Base-by-base conservation (phyloP, 2,888 invertebrate species). In the Eucriotettix oculatus region DNA sequence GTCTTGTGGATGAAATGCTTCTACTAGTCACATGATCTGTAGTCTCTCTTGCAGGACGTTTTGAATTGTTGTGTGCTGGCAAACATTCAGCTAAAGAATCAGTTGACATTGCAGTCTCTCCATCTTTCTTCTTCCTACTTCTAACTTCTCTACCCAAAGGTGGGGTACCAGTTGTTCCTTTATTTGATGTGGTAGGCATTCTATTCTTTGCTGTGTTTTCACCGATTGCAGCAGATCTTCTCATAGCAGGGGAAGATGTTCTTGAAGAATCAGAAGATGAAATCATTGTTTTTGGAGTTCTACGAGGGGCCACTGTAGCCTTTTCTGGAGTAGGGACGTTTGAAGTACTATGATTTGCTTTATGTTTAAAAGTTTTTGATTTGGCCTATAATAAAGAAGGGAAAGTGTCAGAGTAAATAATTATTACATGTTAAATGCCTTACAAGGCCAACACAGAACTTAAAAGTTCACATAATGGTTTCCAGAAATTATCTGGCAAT, bases 191-290 rank as follows among this genome's bases (percentile, higher is more conserved):
- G 43, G 40, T 53, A n/a, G 53, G 43, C 1, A 60, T n/a, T 16
- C 57, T 52, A 16, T 42, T 43, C 16, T 56, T 60, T 10, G 57
- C 60, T 52, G 60, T 57, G 1, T 54, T 53, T n/a, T 58, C 57
- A 16, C 61, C 56, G 44, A 56, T 54, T 10, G 61, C 55, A 12
- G 75, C 73, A 54, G 62, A 61, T 14, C 78, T 72, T 64, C 74
- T 72, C 69, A 77, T 78, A 2, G 82, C 78, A 1, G 85, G 85
- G 67, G 85, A 85, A 1, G 84, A 83, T 62, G 83, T 85, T 12
- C 84, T 76, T 0, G 85, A 85, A 1, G 85, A 85, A 66, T 85
- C 85, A 56, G 80, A 82, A 1, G 81, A 82, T 1, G 81, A 81
- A 16, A 78, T 73, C 69, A 78, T 74, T 64, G 76, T 76, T 52